These are phyloP conservation scores for Onychostruthus taczanowskii DNA, from an alignment of 2,113 vertebrate genomes.

Conservation along the genomic window DNA sequence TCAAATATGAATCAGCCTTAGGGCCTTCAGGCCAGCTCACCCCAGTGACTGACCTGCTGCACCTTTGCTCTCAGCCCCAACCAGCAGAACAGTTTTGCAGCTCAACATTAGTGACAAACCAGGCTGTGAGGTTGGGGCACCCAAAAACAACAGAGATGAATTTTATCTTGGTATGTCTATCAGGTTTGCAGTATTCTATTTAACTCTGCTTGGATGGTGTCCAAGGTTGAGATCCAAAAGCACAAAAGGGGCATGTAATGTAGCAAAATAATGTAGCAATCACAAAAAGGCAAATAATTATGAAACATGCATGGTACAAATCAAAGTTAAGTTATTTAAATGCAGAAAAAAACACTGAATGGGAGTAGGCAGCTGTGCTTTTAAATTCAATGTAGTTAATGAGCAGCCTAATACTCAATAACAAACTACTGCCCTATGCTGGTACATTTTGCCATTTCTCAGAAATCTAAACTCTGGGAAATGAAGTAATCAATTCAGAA, in stretches of 20 bases:
- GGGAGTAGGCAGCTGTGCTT: neutral
- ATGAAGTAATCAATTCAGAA: neutral
- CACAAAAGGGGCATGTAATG: neutral
- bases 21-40: neutral
- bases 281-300: constrained; percentile 40
- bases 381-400: neutral
- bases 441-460: neutral
- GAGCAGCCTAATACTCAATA: neutral
- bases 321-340: neutral
- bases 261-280: neutral
- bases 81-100: neutral
- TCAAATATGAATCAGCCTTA: neutral
- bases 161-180: neutral
- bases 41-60: neutral
- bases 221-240: neutral
- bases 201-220: neutral
- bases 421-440: neutral
- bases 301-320: neutral
- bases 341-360: neutral
- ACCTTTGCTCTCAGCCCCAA: neutral
- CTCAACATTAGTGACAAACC: rapidly evolving
- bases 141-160: neutral
- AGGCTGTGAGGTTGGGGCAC: neutral
- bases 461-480: constrained; percentile 18
- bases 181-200: neutral